Evolutionary conservation across 1,140 invertebrate species (phyloP).

Genomic region (Tetragonula clypearis): DNA sequence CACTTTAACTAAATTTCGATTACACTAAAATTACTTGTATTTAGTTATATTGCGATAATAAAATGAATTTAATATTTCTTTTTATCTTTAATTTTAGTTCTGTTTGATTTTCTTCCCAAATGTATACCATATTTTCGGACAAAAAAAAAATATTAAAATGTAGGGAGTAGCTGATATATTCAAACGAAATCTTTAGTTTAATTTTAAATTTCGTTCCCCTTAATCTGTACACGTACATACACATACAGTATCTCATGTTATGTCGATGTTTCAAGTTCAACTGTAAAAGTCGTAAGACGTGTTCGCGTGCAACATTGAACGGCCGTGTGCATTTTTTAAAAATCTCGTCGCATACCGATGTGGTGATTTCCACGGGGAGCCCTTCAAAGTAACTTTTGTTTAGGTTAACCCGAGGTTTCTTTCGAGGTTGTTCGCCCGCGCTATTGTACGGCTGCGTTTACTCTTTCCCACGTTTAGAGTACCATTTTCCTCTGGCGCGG

Average conservation of each 20-base stretch:
- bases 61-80: too few species aligned
- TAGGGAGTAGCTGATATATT: not conserved
- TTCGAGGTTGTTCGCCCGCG: not conserved
- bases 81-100: too few species aligned
- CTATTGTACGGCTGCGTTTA: constrained; percentile 16
- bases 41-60: too few species aligned
- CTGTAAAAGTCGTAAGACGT: not conserved
- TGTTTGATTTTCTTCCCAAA: too few species aligned
- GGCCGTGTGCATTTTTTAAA: not conserved
- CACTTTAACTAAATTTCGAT: too few species aligned
- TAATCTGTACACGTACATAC: not conserved
- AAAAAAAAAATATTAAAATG: too few species aligned
- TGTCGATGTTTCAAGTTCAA: not conserved
- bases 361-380: not conserved
- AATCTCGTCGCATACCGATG: not conserved
- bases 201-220: not conserved
- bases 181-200: not conserved
- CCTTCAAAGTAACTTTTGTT: not conserved
- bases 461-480: constrained; percentile 41
- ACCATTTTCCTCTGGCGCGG: constrained; percentile 25
- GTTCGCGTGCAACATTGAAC: too few species aligned
- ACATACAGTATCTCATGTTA: not conserved
- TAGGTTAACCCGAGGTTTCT: not conserved
- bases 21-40: too few species aligned
- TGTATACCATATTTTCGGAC: too few species aligned